phyloP scores from a whole-genome alignment of 2,797 vertebrate species.

The Nasua narica region DNA sequence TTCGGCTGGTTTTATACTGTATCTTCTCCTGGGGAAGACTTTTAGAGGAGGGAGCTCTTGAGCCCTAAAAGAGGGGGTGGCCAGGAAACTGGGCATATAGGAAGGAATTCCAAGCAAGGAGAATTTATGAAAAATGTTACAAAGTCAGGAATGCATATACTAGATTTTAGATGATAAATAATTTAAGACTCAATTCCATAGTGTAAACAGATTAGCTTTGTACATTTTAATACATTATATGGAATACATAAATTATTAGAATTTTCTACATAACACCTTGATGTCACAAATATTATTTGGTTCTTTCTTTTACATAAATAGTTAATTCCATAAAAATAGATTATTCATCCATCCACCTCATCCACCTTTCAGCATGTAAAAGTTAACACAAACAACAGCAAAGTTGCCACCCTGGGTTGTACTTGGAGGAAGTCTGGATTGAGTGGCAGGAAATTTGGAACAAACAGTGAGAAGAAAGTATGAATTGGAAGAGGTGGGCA shows the following conservation, averaged over 20 bases:
- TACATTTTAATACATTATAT: neutral
- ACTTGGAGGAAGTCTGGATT: neutral
- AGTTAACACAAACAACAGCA: neutral
- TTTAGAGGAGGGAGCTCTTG: neutral
- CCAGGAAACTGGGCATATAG: neutral
- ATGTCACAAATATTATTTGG: neutral
- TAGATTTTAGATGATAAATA: neutral
- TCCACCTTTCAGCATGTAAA: neutral
- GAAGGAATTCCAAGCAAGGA: neutral
- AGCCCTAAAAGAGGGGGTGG: neutral
- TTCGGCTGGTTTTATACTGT: neutral
- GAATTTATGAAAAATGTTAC: neutral
- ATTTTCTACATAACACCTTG: neutral
- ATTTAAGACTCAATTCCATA: neutral
- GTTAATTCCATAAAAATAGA: neutral
- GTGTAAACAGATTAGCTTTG: neutral
- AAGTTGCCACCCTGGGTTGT: neutral
- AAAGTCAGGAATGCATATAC: neutral
- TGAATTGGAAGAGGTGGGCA: neutral
- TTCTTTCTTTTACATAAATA: neutral
- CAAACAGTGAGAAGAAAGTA: neutral
- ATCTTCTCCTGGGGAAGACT: neutral
- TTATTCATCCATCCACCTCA: neutral
- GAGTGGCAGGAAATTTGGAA: neutral
- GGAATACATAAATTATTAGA: neutral